Evolutionary conservation across 2,797 vertebrate species (phyloP), one percentile per base, ranked within the genome.

Genomic region (Pampus argenteus): DNA sequence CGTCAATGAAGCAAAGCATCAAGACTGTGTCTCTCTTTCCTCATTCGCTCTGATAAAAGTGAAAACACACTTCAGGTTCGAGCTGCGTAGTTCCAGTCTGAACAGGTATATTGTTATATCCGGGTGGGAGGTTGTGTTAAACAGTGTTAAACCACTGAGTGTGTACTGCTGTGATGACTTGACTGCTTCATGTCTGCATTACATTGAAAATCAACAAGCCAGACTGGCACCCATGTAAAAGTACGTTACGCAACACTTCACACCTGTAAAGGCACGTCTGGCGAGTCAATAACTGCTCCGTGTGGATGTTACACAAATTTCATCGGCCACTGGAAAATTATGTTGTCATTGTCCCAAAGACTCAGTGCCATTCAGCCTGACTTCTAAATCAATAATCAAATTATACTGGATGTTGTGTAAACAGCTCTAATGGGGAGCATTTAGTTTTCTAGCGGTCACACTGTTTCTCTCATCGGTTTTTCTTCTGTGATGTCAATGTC

Each of bases 401-500:
- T 15, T 59, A 18, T 2, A 47, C 52, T n/a, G 9, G 61, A 48
- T 61, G 44, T 20, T 31, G 36, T 48, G 36, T 48, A 72, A 69
- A 73, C 59, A 60, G 14, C 18, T 64, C n/a, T 11, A 40, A 11
- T 8, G 17, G 28, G 10, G 10, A 57, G 18, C n/a, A 23, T 66
- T 78, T 81, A 14, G 44, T 60, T 74, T 65, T 72, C 57, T 34
- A 34, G 66, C 49, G 49, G 5, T 74, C 64, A 47, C 31, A 57
- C 69, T 61, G 77, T 65, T 72, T 77, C 71, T 71, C 78, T 85
- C 81, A 70, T 79, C 22, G 71, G 26, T 70, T 78, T 77, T 77
- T 44, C 52, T 14, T 77, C 56, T 26, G 13, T 36, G 29, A 71
- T 64, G 55, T 31, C 59, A 71, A 29, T 47, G 58, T 40, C 59